Base-by-base conservation (phyloP, 37 sponge, comb jelly and placozoan genomes). In the Ephydatia muelleri region DNA sequence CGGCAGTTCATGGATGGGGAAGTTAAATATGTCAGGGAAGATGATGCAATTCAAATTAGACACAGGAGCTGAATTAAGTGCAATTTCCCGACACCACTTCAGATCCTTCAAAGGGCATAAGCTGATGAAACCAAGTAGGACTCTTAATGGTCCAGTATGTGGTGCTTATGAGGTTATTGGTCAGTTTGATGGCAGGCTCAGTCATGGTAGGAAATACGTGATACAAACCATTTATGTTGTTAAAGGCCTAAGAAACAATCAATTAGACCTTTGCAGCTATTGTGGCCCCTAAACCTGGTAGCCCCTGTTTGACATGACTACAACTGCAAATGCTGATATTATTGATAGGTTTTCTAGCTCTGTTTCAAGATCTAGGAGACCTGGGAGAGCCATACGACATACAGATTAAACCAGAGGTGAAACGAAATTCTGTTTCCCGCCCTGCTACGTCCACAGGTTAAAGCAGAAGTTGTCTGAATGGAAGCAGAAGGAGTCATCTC, bases 61-160 rank as follows among this genome's bases (percentile, higher is more conserved):
- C 71, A 82, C 83, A 38, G 83, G 83, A 48, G 83, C 73, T 0
- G 83, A 47, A 38, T 72, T 82, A 6, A 72, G 73, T 21, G 83
- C 73, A 22, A 33, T 82, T 2, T 72, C 40, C 35, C 6, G 73
- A 72, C 49, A 40, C 33, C 1, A 19, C 34, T 65, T 34, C 68
- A 9, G 38, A 21, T 43, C 30, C 34, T 30, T 73, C 25, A 40
- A 8, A 25, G 23, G 2, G 34, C 64, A 72, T 5, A 35, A 2
- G 27, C 32, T 9, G 49, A 30, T 39, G 4, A 30, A 19, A 8
- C 43, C 70, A n/a, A 69, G 8, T 9, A 74, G 12, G 36, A 6
- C 36, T 30, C 33, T 34, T 5, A 16, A 72, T 65, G 75, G 49
- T 73, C 65, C 67, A 49, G 33, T 65, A 29, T 49, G 65, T 22